A percentile compares a stretch with the other conserved stretches of the same genome.
Conservation (phyloP, 2,888 invertebrate species). For the Papilio elwesi region DNA sequence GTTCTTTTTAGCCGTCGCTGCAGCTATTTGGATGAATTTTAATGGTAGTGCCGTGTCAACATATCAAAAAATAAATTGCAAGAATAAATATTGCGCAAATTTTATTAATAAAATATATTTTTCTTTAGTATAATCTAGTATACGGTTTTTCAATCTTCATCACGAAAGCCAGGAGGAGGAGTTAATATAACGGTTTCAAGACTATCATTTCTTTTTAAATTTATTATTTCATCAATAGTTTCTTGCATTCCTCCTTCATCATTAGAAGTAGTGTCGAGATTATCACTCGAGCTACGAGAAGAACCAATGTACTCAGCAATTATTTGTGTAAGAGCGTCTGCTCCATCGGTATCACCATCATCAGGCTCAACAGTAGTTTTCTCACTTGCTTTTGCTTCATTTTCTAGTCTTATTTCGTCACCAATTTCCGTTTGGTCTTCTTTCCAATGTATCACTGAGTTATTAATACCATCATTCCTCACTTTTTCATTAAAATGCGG, state of each 20-base stretch:
- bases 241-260: conserved; percentile 66
- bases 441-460: conserved; percentile 30
- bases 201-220: conserved; percentile 47
- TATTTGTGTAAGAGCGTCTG: conserved; percentile 71
- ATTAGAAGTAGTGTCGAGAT: conserved; percentile 52
- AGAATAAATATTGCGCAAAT: not conserved
- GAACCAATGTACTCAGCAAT: conserved; percentile 59
- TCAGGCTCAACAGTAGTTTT: not conserved
- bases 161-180: conserved; percentile 67
- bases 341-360: conserved; percentile 55
- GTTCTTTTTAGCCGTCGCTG: no score
- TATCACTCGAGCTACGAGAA: conserved; percentile 45
- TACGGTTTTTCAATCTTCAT: conserved; percentile 43
- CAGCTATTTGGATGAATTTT: no score
- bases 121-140: not conserved
- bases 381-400: not conserved
- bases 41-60: not conserved
- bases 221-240: conserved; percentile 69
- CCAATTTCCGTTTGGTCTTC: conserved; percentile 4
- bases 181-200: conserved; percentile 62
- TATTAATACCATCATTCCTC: conserved; percentile 44
- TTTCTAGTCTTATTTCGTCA: not conserved
- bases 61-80: not conserved
- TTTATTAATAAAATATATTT: not conserved
- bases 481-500: conserved; percentile 19